Evolutionary conservation across 1,140 invertebrate species (phyloP).

Genomic region (Tetramorium alpestre): DNA sequence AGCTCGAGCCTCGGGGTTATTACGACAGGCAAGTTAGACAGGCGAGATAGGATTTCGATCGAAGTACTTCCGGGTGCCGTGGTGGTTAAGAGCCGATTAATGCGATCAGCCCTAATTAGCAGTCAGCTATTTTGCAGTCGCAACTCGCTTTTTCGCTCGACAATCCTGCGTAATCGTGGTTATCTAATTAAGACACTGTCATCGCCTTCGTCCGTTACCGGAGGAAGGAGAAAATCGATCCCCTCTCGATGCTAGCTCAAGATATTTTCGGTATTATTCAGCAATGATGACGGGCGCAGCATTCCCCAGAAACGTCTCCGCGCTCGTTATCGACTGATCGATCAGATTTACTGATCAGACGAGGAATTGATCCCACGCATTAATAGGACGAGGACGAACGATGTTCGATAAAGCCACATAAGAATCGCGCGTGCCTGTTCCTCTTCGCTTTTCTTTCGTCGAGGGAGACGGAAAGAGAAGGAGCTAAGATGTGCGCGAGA

Average conservation of each 20-base stretch:
- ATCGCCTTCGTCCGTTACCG: not conserved
- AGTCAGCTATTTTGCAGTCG: slow-evolving; percentile 22
- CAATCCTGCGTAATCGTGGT: not conserved
- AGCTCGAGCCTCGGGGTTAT: slow-evolving; percentile 29
- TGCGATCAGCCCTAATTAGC: slow-evolving; percentile 51
- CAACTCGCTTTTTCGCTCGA: slow-evolving; percentile 7
- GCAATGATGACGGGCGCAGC: slow-evolving; percentile 40
- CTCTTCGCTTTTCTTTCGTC: slow-evolving; percentile 41
- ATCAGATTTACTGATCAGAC: slow-evolving; percentile 15
- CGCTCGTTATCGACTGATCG: slow-evolving; percentile 53
- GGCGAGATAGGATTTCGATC: slow-evolving; percentile 57
- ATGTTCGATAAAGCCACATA: slow-evolving; percentile 63
- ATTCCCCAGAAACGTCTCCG: slow-evolving; percentile 8
- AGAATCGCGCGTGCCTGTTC: slow-evolving; percentile 52
- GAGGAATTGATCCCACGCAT: slow-evolving; percentile 1
- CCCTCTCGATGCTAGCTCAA: not conserved
- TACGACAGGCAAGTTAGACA: not conserved
- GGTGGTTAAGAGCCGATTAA: slow-evolving; percentile 34
- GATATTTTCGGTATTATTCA: not conserved
- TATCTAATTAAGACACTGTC: not conserved
- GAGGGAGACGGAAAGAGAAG: slow-evolving; percentile 37
- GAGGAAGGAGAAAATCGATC: not conserved
- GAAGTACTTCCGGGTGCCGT: not conserved
- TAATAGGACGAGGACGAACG: slow-evolving; percentile 40
- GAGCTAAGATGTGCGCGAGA: slow-evolving; percentile 76